Percentiles rank a stretch among this genome's conserved stretches.
phyloP scores from a whole-genome alignment of 2,113 vertebrate species.

The Leiothrix lutea region DNA sequence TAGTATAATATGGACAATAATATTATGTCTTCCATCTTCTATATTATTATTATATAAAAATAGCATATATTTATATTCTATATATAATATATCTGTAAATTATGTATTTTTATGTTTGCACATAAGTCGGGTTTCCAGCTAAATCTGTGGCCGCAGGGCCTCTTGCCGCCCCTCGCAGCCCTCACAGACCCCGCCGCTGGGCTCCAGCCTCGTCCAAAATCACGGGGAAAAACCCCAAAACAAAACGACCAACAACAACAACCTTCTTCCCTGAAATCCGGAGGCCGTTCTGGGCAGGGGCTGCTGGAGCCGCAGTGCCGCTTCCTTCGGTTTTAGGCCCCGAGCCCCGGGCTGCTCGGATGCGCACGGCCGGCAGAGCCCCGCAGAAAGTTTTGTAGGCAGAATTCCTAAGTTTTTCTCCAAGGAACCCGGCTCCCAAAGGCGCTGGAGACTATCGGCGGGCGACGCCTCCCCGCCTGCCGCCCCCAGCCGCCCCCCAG shows the following conservation, averaged over 20 bases:
- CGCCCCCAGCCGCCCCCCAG: too few species aligned
- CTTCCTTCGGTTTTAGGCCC: background rate
- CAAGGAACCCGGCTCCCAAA: background rate
- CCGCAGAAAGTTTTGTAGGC: background rate
- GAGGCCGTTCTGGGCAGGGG: background rate
- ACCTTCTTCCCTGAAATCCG: background rate
- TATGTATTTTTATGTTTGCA: background rate
- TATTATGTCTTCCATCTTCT: background rate
- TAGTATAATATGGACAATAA: too few species aligned
- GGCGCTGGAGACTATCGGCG: too few species aligned
- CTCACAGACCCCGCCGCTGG: accelerated
- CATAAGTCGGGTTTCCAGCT: background rate
- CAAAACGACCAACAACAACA: too few species aligned
- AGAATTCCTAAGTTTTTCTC: background rate
- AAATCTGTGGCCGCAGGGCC: background rate
- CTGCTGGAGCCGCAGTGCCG: background rate
- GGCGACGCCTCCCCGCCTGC: too few species aligned
- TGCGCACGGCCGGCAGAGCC: background rate
- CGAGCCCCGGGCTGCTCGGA: background rate
- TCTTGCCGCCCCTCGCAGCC: background rate
- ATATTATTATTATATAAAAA: background rate
- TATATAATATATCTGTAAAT: background rate
- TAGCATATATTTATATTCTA: background rate
- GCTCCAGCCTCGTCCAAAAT: background rate
- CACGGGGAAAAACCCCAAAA: too few species aligned